Conservation (phyloP, 1,140 invertebrate species). For the Heliconius eleuchia region DNA sequence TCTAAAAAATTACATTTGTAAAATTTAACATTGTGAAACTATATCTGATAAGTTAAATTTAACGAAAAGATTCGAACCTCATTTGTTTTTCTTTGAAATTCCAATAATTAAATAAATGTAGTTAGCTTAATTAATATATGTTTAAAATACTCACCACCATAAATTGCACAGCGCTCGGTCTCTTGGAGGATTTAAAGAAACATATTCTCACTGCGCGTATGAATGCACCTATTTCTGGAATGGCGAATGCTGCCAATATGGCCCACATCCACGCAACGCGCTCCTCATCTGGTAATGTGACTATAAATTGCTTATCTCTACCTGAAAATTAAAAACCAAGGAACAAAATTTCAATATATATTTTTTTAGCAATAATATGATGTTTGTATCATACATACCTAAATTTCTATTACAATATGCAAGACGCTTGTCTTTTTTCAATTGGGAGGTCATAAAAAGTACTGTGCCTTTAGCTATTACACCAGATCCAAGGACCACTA, state of each 20-base stretch:
- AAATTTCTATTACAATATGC: conserved; percentile 91
- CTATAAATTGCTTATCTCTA: conserved; percentile 91
- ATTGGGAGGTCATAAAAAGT: conserved; percentile 95
- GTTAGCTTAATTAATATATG: not conserved
- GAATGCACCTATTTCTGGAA: conserved; percentile 93
- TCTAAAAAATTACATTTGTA: too few relatives aligned
- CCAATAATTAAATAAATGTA: too few relatives aligned
- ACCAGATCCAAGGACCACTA: conserved; percentile 90
- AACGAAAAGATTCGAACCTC: too few relatives aligned
- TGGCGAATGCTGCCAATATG: conserved; percentile 91
- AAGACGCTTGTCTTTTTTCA: conserved; percentile 87
- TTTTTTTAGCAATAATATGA: not conserved
- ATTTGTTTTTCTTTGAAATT: too few relatives aligned
- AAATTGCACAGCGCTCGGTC: conserved; percentile 84
- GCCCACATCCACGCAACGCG: conserved; percentile 96
- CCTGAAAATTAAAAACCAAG: conserved; percentile 78
- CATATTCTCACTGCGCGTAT: conserved; percentile 93
- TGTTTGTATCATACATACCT: conserved; percentile 76
- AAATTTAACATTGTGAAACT: too few relatives aligned
- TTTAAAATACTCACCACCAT: conserved; percentile 72
- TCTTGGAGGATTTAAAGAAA: conserved; percentile 93
- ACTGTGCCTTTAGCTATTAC: conserved; percentile 93
- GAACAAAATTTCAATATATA: not conserved
- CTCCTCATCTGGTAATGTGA: conserved; percentile 89
- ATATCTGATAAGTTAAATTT: too few relatives aligned